Evolutionary conservation across 2,113 vertebrate genomes (phyloP).

Genomic region (Psilopogon haemacephalus): DNA sequence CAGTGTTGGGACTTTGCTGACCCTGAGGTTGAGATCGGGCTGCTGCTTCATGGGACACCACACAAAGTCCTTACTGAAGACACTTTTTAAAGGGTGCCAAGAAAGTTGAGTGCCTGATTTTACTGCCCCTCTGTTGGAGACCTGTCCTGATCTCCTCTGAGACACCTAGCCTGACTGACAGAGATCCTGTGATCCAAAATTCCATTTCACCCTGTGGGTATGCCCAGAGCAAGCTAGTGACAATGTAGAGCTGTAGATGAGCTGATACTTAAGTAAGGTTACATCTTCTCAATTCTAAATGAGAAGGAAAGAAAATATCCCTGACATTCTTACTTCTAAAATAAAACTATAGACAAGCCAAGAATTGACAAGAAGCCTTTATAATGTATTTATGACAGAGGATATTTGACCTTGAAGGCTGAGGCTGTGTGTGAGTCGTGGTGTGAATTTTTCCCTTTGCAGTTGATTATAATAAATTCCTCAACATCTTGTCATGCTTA

Average conservation of each 20-base stretch:
- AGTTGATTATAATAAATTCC: not conserved
- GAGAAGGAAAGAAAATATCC: not conserved
- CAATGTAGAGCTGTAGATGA: not conserved
- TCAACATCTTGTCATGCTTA: not conserved
- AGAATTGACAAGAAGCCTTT: not conserved
- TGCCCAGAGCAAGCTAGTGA: not conserved
- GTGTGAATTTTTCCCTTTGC: not conserved
- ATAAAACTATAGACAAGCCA: not conserved
- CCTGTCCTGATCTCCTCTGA: not conserved
- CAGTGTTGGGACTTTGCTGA: not conserved
- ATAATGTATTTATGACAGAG: not conserved
- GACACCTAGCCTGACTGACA: not conserved
- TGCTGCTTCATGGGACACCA: not conserved
- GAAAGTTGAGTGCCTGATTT: not conserved
- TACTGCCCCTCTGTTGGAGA: not conserved
- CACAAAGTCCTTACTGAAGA: not conserved
- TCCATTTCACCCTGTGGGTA: not conserved
- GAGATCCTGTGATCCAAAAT: not conserved
- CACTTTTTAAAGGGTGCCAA: not conserved
- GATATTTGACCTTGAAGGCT: not conserved
- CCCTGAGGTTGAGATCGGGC: not conserved
- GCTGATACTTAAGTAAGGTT: not conserved
- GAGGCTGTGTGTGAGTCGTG: not conserved
- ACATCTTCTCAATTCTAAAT: not conserved
- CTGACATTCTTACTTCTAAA: not conserved